Base-by-base conservation (phyloP, 2,888 invertebrate genomes). In the Eupsilia transversa region DNA sequence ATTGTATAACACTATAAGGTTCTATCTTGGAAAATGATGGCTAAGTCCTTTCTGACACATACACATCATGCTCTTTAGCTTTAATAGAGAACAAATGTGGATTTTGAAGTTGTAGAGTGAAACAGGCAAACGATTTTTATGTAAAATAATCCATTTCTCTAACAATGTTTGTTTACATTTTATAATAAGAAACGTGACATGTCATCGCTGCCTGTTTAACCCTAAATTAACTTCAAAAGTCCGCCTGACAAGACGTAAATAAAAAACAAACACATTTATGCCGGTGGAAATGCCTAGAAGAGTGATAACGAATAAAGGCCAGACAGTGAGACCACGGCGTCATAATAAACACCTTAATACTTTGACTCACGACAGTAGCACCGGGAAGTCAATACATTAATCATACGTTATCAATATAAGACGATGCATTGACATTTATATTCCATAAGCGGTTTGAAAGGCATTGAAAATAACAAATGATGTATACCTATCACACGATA, bases 61-160 rank as follows among this genome's bases (percentile, higher is more conserved):
- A 93, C 92, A 95, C 94, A 94, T 91, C 96, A 96, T 95, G 95
- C 96, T 91, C 91, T 88, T 90, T 91, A 92, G 87, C 85, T 83
- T 80, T 78, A 84, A 87, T 76, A 85, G 75, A 82, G 64, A 79
- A 74, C 69, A 84, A 84, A 73, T 63, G 43, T 72, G 67, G 79
- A 83, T 72, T 81, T 84, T 84, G 80, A 83, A 77, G 72, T 70
- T 67, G 64, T 70, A 79, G 67, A 81, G 80, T 84, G 56, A 84
- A 86, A 80, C 85, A 82, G 73, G 35, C 77, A 77, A 79, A 30
- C 27, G 3, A 35, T 20, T 35, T 35, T 49, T 30, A 27, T 20
- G 4, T 27, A 30, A 56, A 35, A 43, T 43, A 1, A 46, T 20
- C 27, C 3, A 30, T 38, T 23, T 20, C n/a, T n/a, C 10, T 20